Evolutionary conservation across 1,140 invertebrate species (phyloP).

Genomic region (Ylistrum balloti): DNA sequence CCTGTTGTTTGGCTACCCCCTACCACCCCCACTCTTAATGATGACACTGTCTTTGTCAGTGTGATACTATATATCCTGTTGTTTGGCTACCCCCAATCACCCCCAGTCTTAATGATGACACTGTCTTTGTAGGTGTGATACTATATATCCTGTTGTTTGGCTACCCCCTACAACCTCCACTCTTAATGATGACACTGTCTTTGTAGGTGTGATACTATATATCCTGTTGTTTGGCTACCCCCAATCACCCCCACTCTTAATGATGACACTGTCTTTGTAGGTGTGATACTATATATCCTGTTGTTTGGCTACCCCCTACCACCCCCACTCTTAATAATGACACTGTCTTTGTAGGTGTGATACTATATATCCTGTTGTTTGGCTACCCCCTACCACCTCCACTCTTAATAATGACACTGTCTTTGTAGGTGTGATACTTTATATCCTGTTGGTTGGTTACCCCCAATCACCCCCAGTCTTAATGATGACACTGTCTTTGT

Average conservation of each 20-base stretch:
- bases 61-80: conserved; percentile 99
- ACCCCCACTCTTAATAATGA: not conserved
- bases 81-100: conserved; percentile 99
- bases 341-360: conserved; percentile 88
- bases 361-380: conserved; percentile 99
- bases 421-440: conserved; percentile 95
- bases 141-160: not conserved
- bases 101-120: too few species aligned
- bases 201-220: conserved; percentile 97
- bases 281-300: not conserved
- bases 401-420: not conserved
- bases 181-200: not conserved
- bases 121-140: conserved; percentile 4
- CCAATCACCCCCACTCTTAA: too few species aligned
- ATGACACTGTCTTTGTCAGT: conserved; percentile 83
- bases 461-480: conserved; percentile 87
- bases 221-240: conserved; percentile 99
- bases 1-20: not conserved
- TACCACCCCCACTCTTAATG: not conserved
- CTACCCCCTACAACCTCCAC: not conserved
- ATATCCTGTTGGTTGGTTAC: conserved; percentile 99
- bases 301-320: not conserved
- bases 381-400: conserved; percentile 93
- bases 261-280: conserved; percentile 33
- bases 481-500: too few species aligned